Percentiles rank a stretch among this genome's conserved stretches.
Evolutionary conservation across 1,140 invertebrate genomes (phyloP).

Genomic region (Plutomurus gul): DNA sequence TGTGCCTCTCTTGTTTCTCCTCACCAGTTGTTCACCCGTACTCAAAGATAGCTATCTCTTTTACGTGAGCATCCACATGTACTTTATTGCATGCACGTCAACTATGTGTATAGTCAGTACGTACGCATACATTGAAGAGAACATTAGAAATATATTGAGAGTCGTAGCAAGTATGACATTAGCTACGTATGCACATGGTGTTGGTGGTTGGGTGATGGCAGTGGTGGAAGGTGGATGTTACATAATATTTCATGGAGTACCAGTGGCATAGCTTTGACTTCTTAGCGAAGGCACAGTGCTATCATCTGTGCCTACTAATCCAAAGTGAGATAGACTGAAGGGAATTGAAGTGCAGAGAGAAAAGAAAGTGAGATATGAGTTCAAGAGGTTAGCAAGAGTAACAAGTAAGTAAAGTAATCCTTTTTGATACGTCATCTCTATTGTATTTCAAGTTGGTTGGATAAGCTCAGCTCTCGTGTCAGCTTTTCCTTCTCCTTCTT

Average conservation of each 20-base stretch:
- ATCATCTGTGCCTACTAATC: neutral
- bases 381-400: neutral
- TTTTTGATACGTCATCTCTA: slow-evolving; percentile 1
- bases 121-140: too few relatives aligned
- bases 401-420: neutral
- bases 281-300: neutral
- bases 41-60: too few relatives aligned
- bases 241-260: neutral
- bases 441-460: neutral
- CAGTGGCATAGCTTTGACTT: neutral
- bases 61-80: too few relatives aligned
- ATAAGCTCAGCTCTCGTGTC: neutral
- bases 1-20: too few relatives aligned
- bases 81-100: too few relatives aligned
- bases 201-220: too few relatives aligned
- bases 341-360: neutral
- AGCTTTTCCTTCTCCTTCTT: neutral
- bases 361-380: slow-evolving; percentile 17
- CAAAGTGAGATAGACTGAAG: neutral
- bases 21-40: too few relatives aligned
- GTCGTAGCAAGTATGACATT: too few relatives aligned
- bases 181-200: too few relatives aligned
- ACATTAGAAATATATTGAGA: too few relatives aligned
- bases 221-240: too few relatives aligned
- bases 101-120: too few relatives aligned